Percentiles rank a stretch among this genome's conserved stretches.
Evolutionary conservation across 2,797 vertebrate genomes (phyloP).

Genomic region (Peromyscus attwateri): DNA sequence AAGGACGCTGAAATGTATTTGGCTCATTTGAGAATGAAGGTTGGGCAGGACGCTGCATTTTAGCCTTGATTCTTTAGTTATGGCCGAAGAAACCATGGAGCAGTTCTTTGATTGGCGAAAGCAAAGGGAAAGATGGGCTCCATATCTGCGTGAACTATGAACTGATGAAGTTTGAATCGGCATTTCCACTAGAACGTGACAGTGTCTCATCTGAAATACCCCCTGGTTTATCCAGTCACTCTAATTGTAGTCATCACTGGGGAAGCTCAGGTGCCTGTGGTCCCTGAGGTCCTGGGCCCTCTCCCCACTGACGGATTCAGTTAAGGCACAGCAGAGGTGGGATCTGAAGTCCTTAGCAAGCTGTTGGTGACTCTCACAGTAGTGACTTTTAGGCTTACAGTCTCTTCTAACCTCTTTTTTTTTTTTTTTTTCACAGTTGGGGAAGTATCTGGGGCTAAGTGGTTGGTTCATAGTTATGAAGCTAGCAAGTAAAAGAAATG

Average conservation of each 20-base stretch:
- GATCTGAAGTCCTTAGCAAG: neutral
- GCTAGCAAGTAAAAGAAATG: neutral
- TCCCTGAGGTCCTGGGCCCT: neutral
- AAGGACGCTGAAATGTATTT: conserved; percentile 62
- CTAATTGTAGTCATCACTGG: neutral
- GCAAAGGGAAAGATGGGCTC: conserved; percentile 5
- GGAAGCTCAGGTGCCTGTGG: neutral
- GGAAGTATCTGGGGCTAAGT: neutral
- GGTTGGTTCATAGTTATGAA: conserved; percentile 2
- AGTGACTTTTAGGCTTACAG: neutral
- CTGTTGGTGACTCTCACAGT: neutral
- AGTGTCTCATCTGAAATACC: neutral
- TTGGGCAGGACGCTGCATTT: conserved; percentile 57
- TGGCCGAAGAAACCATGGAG: conserved; percentile 44
- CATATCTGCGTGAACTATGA: neutral
- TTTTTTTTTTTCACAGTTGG: neutral
- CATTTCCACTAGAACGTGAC: neutral
- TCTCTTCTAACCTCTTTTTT: neutral
- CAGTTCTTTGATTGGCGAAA: conserved; percentile 39
- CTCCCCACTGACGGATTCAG: neutral
- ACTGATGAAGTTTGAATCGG: neutral
- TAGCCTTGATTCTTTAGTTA: conserved; percentile 56
- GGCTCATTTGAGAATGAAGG: conserved; percentile 55
- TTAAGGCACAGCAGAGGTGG: neutral
- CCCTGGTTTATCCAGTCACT: neutral